Conservation (phyloP, 2,888 invertebrate genomes). For the Limnephilus auricula region DNA sequence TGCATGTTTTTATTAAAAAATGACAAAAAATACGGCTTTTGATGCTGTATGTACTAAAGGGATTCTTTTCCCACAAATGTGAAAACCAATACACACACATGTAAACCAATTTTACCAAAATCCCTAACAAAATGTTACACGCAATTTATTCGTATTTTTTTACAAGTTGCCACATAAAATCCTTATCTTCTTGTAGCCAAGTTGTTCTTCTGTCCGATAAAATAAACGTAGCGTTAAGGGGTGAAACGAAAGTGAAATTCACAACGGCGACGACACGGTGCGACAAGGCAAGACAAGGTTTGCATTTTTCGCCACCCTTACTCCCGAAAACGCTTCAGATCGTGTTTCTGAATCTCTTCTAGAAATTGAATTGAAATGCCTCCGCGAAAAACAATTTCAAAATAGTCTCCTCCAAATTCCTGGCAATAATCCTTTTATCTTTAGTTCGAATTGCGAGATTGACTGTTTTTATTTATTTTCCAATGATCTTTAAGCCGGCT, state of each 20-base stretch:
- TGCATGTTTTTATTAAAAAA: not conserved
- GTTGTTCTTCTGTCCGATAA: conserved; percentile 47
- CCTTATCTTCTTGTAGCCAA: not conserved
- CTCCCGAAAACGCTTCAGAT: conserved; percentile 10
- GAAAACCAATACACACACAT: not conserved
- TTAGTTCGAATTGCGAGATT: not conserved
- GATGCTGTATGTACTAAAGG: not conserved
- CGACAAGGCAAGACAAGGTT: conserved; percentile 52
- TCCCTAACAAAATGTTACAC: not conserved
- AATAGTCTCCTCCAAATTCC: not conserved
- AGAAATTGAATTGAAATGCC: conserved; percentile 31
- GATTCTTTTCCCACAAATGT: not conserved
- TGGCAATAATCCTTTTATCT: not conserved
- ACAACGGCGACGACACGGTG: conserved; percentile 24
- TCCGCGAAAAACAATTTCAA: not conserved
- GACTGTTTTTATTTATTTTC: not conserved
- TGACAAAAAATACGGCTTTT: not conserved
- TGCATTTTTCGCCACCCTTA: conserved; percentile 32
- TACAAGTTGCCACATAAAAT: not conserved
- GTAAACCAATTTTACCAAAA: not conserved
- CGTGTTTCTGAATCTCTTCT: conserved; percentile 14
- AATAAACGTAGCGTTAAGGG: conserved; percentile 32
- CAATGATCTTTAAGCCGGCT: not conserved
- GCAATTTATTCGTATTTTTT: not conserved
- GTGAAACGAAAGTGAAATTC: conserved; percentile 32